Evolutionary conservation across 2,888 invertebrate species (phyloP).

Genomic region (Coleophora deauratella): DNA sequence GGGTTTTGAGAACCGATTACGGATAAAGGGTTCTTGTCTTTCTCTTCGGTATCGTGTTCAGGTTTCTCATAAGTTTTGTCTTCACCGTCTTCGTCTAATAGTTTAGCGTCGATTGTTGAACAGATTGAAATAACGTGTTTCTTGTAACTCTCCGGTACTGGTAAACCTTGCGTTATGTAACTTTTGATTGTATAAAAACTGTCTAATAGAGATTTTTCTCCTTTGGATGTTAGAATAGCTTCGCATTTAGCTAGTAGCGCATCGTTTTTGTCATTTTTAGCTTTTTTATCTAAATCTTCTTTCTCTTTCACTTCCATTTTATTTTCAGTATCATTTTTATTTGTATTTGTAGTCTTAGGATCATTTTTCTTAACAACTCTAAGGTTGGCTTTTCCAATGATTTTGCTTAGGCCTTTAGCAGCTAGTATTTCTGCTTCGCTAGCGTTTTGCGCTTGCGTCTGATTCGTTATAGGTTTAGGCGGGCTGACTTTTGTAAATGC

Average conservation of each 20-base stretch:
- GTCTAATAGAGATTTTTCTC: conserved; percentile 51
- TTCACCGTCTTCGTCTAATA: conserved; percentile 49
- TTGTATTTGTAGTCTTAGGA: conserved; percentile 9
- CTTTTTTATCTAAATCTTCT: conserved; percentile 30
- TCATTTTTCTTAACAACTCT: conserved; percentile 33
- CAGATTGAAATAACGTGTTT: conserved; percentile 60
- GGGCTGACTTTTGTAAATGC: conserved; percentile 35
- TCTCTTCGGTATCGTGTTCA: conserved; percentile 20
- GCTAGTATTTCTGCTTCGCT: conserved; percentile 64
- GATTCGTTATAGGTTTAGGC: conserved; percentile 2
- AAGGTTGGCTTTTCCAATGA: conserved; percentile 50
- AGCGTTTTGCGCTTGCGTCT: conserved; percentile 17
- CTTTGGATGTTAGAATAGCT: conserved; percentile 50
- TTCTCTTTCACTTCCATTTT: conserved; percentile 17
- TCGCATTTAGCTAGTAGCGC: conserved; percentile 53
- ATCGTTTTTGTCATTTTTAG: conserved; percentile 49
- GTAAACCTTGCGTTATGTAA: conserved; percentile 51
- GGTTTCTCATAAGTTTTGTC: conserved; percentile 11
- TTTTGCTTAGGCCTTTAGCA: conserved; percentile 60
- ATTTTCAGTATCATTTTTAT: neutral
- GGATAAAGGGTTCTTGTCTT: conserved; percentile 24
- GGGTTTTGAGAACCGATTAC: conserved; percentile 40
- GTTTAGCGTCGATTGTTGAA: conserved; percentile 50
- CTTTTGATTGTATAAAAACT: conserved; percentile 60
- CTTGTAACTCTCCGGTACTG: conserved; percentile 56